Conservation (phyloP, 2,888 invertebrate species). For the Ectropis crepuscularia region DNA sequence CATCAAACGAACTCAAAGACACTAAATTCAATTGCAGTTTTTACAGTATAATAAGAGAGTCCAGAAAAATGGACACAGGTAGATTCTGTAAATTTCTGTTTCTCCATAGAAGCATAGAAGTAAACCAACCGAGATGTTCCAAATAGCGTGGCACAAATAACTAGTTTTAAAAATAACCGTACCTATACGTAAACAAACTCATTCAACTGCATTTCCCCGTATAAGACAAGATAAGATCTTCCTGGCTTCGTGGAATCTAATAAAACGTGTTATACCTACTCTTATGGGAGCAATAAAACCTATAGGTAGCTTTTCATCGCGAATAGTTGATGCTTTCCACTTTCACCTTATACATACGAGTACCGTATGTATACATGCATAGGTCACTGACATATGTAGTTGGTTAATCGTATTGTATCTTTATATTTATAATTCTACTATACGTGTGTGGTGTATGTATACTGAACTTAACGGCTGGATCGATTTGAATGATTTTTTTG, state of each 20-base stretch:
- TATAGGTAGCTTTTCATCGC: constrained; percentile 6
- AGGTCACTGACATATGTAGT: neutral
- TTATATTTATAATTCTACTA: too few species aligned
- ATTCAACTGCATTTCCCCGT: constrained; percentile 13
- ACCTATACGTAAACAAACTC: neutral
- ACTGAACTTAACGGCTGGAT: too few species aligned
- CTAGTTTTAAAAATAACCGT: neutral
- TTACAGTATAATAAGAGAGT: too few species aligned
- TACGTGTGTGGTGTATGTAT: too few species aligned
- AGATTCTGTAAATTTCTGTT: too few species aligned
- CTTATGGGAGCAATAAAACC: constrained; percentile 8
- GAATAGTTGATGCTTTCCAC: constrained; percentile 6
- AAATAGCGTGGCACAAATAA: neutral
- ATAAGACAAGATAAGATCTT: constrained; percentile 10
- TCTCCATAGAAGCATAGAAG: too few species aligned
- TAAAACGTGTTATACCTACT: constrained; percentile 8
- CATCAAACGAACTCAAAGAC: too few species aligned
- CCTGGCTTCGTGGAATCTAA: constrained; percentile 8
- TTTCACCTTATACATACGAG: neutral
- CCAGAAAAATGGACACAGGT: too few species aligned
- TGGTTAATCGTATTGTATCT: neutral
- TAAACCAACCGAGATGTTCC: too few species aligned
- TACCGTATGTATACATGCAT: too few species aligned
- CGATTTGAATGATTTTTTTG: too few species aligned
- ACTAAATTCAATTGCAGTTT: too few species aligned